These are phyloP conservation scores for Semicossyphus pulcher DNA, from an alignment of 2,113 vertebrate species.

Conservation along the genomic window DNA sequence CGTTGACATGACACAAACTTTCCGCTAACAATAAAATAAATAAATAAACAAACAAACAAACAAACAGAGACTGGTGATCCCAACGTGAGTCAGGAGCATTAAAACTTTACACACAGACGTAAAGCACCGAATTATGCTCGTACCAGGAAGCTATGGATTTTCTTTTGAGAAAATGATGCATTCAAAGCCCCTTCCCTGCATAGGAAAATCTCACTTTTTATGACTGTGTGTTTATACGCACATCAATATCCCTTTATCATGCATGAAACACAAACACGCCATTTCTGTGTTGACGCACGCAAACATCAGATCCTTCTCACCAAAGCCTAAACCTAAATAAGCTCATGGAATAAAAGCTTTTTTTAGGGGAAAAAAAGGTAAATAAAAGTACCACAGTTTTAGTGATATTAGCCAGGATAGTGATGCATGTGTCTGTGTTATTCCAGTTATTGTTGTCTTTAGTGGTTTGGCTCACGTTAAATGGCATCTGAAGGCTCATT, in stretches of 20 bases:
- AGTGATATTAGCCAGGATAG: slow-evolving; percentile 60
- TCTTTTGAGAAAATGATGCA: slow-evolving; percentile 1
- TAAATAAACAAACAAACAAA: slow-evolving; percentile 62
- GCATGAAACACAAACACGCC: slow-evolving; percentile 45
- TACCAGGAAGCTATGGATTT: background rate
- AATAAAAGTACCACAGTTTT: slow-evolving; percentile 46
- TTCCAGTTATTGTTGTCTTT: slow-evolving; percentile 54
- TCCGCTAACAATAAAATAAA: slow-evolving; percentile 75
- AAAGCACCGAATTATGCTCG: no score
- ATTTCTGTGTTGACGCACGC: slow-evolving; percentile 34
- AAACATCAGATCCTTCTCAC: slow-evolving; percentile 55
- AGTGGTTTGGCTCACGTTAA: slow-evolving; percentile 50
- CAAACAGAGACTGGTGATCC: slow-evolving; percentile 27
- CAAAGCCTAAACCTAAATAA: slow-evolving; percentile 39
- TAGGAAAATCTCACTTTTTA: slow-evolving; percentile 21
- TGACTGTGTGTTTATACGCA: slow-evolving; percentile 33
- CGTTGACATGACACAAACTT: slow-evolving; percentile 75
- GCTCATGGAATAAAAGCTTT: slow-evolving; percentile 33
- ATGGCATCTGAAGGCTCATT: slow-evolving; percentile 46
- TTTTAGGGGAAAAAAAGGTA: slow-evolving; percentile 11
- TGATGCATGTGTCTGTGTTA: slow-evolving; percentile 48
- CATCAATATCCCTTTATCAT: slow-evolving; percentile 43
- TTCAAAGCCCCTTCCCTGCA: background rate
- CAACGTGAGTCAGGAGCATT: slow-evolving; percentile 67
- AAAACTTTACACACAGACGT: slow-evolving; percentile 14